phyloP scores from a whole-genome alignment of 1,140 invertebrate genomes.

The Bradysia coprophila region DNA sequence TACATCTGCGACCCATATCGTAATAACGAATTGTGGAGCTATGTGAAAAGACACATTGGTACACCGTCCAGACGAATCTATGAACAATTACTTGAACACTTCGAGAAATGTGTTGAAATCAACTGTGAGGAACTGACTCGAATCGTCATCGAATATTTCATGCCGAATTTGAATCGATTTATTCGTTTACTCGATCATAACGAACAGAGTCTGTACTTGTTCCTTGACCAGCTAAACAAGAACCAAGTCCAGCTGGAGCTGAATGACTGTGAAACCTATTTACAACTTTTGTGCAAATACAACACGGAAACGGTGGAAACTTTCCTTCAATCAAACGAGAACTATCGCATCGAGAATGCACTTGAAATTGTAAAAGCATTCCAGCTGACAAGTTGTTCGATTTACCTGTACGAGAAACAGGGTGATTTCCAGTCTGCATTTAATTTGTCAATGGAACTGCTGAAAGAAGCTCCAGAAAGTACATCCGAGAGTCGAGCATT shows the following conservation, averaged over 20 bases:
- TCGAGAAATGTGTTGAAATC: constrained; percentile 21
- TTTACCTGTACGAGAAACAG: constrained; percentile 26
- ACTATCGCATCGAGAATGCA: constrained; percentile 21
- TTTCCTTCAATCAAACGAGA: constrained; percentile 13
- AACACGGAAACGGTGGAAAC: constrained; percentile 23
- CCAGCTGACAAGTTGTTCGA: constrained; percentile 20
- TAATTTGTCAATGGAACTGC: constrained; percentile 21
- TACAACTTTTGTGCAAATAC: constrained; percentile 47
- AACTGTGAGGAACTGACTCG: constrained; percentile 29
- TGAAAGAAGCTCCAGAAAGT: constrained; percentile 12
- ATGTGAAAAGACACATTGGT: constrained; percentile 47
- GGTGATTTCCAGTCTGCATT: constrained; percentile 27
- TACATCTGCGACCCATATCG: constrained; percentile 32
- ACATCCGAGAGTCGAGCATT: constrained; percentile 6
- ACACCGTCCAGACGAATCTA: constrained; percentile 24
- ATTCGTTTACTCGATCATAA: constrained; percentile 23
- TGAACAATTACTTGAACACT: constrained; percentile 25
- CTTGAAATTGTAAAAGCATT: constrained; percentile 23
- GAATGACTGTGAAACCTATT: constrained; percentile 35
- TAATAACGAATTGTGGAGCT: constrained; percentile 51
- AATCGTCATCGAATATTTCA: constrained; percentile 28
- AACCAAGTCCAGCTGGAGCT: constrained; percentile 29
- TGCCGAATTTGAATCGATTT: constrained; percentile 19
- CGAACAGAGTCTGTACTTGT: constrained; percentile 30
- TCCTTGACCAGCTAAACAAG: constrained; percentile 41